phyloP scores from a whole-genome alignment of 2,113 vertebrate species.

The Vireo altiloquus region DNA sequence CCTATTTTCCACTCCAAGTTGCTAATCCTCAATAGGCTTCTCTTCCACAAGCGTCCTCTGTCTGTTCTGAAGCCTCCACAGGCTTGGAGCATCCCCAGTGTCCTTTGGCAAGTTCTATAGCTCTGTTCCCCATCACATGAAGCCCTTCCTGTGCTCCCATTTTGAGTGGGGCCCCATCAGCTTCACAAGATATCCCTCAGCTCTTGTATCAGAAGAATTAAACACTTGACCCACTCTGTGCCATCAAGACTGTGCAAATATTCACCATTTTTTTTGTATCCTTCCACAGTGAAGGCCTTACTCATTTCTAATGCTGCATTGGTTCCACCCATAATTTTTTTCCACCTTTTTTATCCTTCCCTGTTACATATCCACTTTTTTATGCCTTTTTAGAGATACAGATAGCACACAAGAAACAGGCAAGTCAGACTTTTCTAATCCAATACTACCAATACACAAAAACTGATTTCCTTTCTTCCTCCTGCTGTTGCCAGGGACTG shows the following conservation, averaged over 20 bases:
- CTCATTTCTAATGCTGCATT: neutral
- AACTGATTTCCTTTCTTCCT: neutral
- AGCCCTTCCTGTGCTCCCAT: neutral
- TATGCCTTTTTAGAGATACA: neutral
- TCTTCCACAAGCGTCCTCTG: neutral
- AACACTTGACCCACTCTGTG: neutral
- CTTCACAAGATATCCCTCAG: neutral
- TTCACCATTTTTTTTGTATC: neutral
- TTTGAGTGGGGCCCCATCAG: neutral
- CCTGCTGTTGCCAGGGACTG: neutral
- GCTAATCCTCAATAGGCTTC: neutral
- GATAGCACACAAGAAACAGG: neutral
- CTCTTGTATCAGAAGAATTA: neutral
- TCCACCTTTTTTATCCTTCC: neutral
- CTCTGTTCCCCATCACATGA: neutral
- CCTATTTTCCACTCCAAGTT: neutral
- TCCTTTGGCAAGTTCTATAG: neutral
- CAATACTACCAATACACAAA: too few species aligned
- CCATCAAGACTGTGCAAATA: neutral
- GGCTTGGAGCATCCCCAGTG: fast-evolving
- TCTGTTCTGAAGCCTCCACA: neutral
- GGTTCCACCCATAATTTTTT: neutral
- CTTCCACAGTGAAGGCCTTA: neutral
- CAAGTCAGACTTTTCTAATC: neutral
- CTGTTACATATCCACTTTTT: neutral